Evolutionary conservation across 2,797 vertebrate genomes (phyloP).

Genomic region (Anguilla megastoma): DNA sequence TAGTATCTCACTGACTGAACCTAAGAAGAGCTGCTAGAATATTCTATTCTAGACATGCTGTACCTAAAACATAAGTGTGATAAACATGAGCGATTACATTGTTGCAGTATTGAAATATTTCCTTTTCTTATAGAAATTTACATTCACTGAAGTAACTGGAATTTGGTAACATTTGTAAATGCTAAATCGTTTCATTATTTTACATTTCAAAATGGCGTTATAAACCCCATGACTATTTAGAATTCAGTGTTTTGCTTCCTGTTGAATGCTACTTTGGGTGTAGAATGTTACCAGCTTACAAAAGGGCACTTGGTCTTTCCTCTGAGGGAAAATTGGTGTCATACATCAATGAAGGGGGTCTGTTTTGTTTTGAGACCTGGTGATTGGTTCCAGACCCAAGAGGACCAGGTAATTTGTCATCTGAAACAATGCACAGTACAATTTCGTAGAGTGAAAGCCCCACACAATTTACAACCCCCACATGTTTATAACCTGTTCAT

Average conservation of each 20-base stretch:
- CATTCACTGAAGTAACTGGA: background rate
- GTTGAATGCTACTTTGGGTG: background rate
- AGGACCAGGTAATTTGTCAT: background rate
- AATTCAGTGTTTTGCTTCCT: background rate
- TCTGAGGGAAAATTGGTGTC: conserved; percentile 8
- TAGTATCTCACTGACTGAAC: background rate
- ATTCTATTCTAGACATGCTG: background rate
- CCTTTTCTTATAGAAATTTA: background rate
- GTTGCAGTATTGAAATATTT: background rate
- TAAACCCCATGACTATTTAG: background rate
- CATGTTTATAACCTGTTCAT: background rate
- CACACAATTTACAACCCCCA: background rate
- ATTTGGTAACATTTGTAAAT: background rate
- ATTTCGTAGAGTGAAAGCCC: background rate
- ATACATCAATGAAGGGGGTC: background rate
- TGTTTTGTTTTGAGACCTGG: background rate
- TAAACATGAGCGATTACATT: background rate
- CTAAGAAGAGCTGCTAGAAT: background rate
- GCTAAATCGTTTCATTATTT: background rate
- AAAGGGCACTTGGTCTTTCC: background rate
- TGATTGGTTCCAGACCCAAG: background rate
- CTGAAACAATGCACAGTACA: background rate
- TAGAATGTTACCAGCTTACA: background rate
- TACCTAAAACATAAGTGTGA: background rate
- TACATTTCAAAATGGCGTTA: background rate